Conservation (phyloP, 2,797 vertebrate species). For the Gila robusta region DNA sequence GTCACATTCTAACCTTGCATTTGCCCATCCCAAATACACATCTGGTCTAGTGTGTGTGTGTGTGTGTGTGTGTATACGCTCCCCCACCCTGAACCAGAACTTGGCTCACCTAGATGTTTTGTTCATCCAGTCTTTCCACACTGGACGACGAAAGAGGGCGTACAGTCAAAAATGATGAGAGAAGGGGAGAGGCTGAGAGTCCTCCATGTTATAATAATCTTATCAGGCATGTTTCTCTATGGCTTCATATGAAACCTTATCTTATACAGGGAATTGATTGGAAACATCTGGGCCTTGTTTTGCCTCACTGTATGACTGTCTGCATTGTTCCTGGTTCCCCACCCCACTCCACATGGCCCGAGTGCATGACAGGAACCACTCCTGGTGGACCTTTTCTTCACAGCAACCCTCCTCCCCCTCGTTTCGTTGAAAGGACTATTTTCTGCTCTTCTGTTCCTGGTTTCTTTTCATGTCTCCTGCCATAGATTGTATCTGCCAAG, state of each 20-base stretch:
- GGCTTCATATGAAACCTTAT: conserved; percentile 67
- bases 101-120: conserved; percentile 81
- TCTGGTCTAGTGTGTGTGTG: conserved; percentile 80
- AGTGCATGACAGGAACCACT: conserved; percentile 59
- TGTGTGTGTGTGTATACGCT: conserved; percentile 52
- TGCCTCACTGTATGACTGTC: conserved; percentile 66
- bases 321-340: conserved; percentile 67
- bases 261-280: conserved; percentile 78
- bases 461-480: conserved; percentile 30
- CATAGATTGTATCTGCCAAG: conserved; percentile 29
- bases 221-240: conserved; percentile 52
- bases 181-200: conserved; percentile 28
- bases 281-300: conserved; percentile 78
- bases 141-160: conserved; percentile 27
- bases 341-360: conserved; percentile 58
- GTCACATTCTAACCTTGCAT: conserved; percentile 54
- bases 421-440: conserved; percentile 26
- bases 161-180: conserved; percentile 13
- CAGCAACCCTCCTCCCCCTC: conserved; percentile 3
- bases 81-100: conserved; percentile 77
- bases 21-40: conserved; percentile 71
- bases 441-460: conserved; percentile 32
- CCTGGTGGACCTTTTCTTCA: conserved; percentile 54
- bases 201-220: conserved; percentile 52
- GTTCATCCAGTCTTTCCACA: conserved; percentile 65